These are phyloP conservation scores for Tragelaphus imberbis DNA, from an alignment of 2,113 vertebrate species.

Conservation along the genomic window DNA sequence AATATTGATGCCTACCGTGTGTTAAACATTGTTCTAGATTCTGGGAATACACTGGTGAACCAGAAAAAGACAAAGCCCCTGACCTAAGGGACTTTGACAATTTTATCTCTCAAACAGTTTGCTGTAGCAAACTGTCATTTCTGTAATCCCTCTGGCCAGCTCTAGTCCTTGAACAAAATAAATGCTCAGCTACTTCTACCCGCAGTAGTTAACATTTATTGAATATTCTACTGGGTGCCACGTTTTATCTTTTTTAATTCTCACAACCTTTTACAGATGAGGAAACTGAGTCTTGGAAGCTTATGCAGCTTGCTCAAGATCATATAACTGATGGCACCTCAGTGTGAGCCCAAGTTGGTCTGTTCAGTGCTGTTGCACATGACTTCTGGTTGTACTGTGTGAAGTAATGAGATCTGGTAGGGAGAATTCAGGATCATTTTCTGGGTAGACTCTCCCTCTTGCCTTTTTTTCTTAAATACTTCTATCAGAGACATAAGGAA, in stretches of 20 bases:
- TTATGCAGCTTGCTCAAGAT: slow-evolving; percentile 15
- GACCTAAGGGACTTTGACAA: slow-evolving; percentile 38
- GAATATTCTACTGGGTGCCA: not conserved
- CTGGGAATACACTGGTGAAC: not conserved
- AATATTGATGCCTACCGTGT: not conserved
- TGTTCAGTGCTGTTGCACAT: not conserved
- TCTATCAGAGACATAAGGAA: not conserved
- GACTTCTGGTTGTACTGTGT: not conserved
- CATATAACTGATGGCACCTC: not conserved
- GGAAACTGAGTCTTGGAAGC: not conserved
- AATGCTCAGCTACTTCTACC: slow-evolving; percentile 17
- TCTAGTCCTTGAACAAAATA: slow-evolving; percentile 40
- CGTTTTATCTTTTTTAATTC: not conserved
- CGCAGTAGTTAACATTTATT: not conserved
- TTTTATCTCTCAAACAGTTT: slow-evolving; percentile 51
- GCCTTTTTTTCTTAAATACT: not conserved
- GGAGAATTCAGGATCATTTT: slow-evolving; percentile 17
- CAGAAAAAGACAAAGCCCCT: slow-evolving; percentile 35
- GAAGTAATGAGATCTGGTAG: not conserved
- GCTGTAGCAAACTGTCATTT: slow-evolving; percentile 41
- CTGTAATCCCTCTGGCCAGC: not conserved
- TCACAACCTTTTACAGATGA: slow-evolving; percentile 16
- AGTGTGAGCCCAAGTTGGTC: slow-evolving; percentile 18
- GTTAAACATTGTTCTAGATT: slow-evolving; percentile 33
- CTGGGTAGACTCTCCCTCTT: not conserved